These are phyloP conservation scores for Litocranius walleri DNA, from an alignment of 2,113 vertebrate genomes.

Conservation along the genomic window DNA sequence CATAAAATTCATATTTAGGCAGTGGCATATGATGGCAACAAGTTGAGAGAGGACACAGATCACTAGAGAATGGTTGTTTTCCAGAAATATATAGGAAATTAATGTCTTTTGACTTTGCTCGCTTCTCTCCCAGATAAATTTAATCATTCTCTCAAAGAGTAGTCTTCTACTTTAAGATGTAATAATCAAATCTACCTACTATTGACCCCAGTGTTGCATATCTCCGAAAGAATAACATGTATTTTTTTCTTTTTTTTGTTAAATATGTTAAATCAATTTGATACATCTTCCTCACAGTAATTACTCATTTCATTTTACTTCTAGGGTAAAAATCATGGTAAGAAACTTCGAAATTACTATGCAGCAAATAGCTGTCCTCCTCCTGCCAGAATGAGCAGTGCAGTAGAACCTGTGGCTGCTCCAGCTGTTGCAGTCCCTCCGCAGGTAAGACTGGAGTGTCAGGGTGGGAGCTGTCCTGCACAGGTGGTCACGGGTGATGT, in stretches of 20 bases:
- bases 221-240: background rate
- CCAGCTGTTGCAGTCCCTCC: slow-evolving; percentile 83
- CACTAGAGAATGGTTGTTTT: background rate
- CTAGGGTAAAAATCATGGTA: slow-evolving; percentile 98
- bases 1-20: slow-evolving; percentile 14
- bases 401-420: slow-evolving; percentile 83
- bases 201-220: background rate
- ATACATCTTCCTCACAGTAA: background rate
- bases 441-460: slow-evolving; percentile 83
- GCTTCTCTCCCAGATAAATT: slow-evolving; percentile 1
- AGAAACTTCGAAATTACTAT: slow-evolving; percentile 96
- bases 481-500: background rate
- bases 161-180: background rate
- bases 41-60: background rate
- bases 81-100: slow-evolving; percentile 40
- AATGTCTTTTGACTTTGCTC: slow-evolving; percentile 26
- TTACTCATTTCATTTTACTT: slow-evolving; percentile 66
- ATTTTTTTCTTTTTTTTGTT: background rate
- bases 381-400: slow-evolving; percentile 88
- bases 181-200: background rate
- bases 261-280: background rate
- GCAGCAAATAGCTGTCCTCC: slow-evolving; percentile 95
- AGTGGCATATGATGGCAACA: background rate
- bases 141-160: background rate
- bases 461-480: background rate